Evolutionary conservation across 2,888 invertebrate genomes (phyloP).

Genomic region (Nephrotoma appendiculata): DNA sequence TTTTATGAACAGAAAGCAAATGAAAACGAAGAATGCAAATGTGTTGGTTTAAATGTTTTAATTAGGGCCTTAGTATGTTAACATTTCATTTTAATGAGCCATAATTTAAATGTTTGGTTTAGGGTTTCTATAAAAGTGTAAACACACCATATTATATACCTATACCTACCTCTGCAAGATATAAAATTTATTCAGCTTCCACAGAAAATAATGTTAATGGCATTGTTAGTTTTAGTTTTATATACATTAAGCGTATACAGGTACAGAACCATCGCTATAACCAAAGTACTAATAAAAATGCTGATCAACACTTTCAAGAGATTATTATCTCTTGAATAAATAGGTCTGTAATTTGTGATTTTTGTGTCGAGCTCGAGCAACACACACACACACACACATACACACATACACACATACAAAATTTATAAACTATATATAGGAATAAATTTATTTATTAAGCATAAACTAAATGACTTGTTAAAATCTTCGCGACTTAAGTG

Average conservation of each 20-base stretch:
- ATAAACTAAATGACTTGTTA: neutral
- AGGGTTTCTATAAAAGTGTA: neutral
- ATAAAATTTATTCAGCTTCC: neutral
- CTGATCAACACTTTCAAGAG: neutral
- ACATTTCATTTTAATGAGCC: constrained; percentile 4
- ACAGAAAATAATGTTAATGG: neutral
- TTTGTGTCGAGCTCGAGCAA: neutral
- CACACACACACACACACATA: neutral
- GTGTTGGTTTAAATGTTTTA: neutral
- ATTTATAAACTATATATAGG: neutral
- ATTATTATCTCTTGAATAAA: neutral
- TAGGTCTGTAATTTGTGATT: neutral
- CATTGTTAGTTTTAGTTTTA: neutral
- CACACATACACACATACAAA: neutral
- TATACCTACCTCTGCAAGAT: neutral
- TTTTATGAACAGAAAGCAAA: neutral
- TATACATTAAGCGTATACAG: neutral
- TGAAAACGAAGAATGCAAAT: neutral
- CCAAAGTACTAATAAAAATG: neutral
- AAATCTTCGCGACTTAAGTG: neutral
- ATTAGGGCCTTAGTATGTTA: constrained; percentile 2
- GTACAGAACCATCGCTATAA: neutral
- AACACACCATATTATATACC: neutral
- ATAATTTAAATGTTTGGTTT: neutral
- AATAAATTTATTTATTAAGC: neutral